Percentiles rank a stretch among this genome's conserved stretches.
Conservation (phyloP, 1,140 invertebrate genomes). For the Battus philenor region DNA sequence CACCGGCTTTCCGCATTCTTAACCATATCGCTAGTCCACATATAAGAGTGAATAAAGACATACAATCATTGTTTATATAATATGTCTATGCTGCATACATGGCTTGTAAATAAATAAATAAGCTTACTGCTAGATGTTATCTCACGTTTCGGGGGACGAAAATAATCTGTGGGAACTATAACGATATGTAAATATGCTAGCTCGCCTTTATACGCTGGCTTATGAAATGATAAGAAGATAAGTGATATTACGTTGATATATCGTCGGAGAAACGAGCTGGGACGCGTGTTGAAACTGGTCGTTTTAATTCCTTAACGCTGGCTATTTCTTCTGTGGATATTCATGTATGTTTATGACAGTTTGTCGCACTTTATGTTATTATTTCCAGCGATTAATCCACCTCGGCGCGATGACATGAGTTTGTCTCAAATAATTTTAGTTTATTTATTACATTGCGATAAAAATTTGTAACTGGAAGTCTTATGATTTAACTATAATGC, state of each 20-base stretch:
- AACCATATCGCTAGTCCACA: too few species aligned
- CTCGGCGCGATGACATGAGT: too few species aligned
- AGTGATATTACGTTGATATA: too few species aligned
- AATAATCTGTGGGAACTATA: constrained; percentile 4
- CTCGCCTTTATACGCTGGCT: neutral
- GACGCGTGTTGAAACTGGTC: neutral
- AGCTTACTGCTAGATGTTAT: constrained; percentile 1
- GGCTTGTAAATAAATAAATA: too few species aligned
- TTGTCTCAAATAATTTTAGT: too few species aligned
- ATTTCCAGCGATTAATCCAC: constrained; percentile 8
- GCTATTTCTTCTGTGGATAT: neutral
- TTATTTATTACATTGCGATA: too few species aligned
- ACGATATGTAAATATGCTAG: constrained; percentile 7
- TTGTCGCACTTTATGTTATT: constrained; percentile 4
- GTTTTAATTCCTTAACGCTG: constrained; percentile 1
- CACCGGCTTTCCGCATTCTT: too few species aligned
- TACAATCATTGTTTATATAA: too few species aligned
- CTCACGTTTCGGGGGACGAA: neutral
- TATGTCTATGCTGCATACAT: too few species aligned
- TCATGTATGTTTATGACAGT: constrained; percentile 1
- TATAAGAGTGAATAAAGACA: too few species aligned
- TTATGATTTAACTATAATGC: too few species aligned
- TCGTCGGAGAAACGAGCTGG: neutral
- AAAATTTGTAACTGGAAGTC: too few species aligned
- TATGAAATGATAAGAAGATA: constrained; percentile 9